A percentile compares a stretch with the other conserved stretches of the same genome.
Conservation (phyloP, 2,888 invertebrate genomes). For the Thymelicus lineola region DNA sequence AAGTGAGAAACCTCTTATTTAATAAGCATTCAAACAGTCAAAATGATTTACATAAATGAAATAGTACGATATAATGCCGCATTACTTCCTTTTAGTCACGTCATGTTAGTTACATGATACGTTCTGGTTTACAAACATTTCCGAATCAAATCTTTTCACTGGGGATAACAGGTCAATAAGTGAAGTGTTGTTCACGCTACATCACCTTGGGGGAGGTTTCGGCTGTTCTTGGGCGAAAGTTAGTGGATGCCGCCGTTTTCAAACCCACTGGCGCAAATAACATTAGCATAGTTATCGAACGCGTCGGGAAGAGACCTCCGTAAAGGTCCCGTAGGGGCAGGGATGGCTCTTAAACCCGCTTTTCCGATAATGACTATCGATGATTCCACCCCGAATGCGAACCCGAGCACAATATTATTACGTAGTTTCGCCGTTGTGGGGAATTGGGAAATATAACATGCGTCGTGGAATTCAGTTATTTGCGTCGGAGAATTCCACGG, state of each 20-base stretch:
- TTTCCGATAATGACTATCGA: conserved; percentile 84
- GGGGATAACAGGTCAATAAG: conserved; percentile 45
- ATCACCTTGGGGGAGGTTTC: conserved; percentile 41
- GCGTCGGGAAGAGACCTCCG: conserved; percentile 80
- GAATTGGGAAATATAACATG: conserved; percentile 78
- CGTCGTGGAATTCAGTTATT: conserved; percentile 69
- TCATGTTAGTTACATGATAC: neutral
- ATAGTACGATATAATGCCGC: neutral
- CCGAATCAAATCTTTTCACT: conserved; percentile 45
- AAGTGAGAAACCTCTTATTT: no score
- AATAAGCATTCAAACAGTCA: no score
- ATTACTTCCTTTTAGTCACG: neutral
- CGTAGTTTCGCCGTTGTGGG: conserved; percentile 74
- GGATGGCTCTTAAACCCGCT: conserved; percentile 82
- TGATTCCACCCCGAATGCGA: conserved; percentile 78
- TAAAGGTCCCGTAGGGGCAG: conserved; percentile 79
- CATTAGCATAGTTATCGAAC: conserved; percentile 85
- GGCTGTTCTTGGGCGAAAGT: conserved; percentile 52
- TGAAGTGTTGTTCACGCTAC: conserved; percentile 38
- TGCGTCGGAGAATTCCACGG: conserved; percentile 57
- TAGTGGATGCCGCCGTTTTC: conserved; percentile 74
- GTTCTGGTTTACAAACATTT: neutral
- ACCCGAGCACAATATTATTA: conserved; percentile 81
- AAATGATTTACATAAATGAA: no score
- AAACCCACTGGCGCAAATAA: conserved; percentile 82